These are phyloP conservation scores for Cariama cristata DNA, from an alignment of 2,113 vertebrate species.

Conservation along the genomic window DNA sequence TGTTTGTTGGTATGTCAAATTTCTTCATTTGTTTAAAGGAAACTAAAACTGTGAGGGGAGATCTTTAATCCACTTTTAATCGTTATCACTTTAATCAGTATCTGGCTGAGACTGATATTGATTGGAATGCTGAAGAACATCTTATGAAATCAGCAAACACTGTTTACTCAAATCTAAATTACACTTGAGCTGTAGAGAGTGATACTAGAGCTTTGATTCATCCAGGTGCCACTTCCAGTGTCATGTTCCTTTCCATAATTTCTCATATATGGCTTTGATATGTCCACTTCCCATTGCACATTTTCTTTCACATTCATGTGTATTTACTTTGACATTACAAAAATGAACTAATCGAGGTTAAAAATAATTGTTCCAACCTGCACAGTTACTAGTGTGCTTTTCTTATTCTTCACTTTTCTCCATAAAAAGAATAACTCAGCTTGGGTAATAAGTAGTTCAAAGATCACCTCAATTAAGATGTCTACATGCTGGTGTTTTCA, in stretches of 20 bases:
- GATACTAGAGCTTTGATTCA: not conserved
- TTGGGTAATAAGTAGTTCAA: not conserved
- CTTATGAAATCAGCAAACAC: not conserved
- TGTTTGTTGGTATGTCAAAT: not conserved
- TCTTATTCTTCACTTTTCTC: not conserved
- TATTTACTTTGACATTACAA: not conserved
- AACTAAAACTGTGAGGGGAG: not conserved
- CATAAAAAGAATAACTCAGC: not conserved
- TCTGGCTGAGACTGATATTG: not conserved
- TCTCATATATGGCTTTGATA: not conserved
- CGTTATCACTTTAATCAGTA: not conserved
- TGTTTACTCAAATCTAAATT: not conserved
- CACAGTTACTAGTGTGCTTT: not conserved
- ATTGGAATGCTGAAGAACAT: not conserved
- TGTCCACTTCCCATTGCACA: not conserved
- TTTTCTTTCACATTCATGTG: not conserved
- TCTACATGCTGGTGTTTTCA: not conserved
- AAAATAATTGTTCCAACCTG: not conserved
- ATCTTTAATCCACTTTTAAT: not conserved
- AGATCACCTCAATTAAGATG: not conserved
- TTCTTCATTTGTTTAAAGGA: not conserved
- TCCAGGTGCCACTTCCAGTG: not conserved
- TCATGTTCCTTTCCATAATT: not conserved
- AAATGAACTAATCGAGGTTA: not conserved
- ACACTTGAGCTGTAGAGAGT: not conserved